Evolutionary conservation across 2,888 invertebrate genomes (phyloP), one percentile per base, ranked within the genome.

Genomic region (Peribatodes rhomboidaria): DNA sequence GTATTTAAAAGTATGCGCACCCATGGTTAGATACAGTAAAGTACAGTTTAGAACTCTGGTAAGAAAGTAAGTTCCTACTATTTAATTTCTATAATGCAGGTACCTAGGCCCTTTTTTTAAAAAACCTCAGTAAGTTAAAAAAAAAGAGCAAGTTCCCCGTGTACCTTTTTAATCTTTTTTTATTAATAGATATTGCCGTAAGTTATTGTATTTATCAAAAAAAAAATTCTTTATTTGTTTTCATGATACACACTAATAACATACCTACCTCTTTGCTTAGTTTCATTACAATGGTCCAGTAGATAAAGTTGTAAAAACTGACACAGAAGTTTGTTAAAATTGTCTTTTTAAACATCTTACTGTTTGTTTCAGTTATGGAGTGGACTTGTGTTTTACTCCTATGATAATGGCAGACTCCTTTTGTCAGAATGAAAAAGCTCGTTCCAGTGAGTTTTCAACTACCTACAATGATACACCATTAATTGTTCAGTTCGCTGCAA

Each of bases 351-450:
- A n/a, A n/a, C n/a, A n/a, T n/a, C n/a, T 1, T 49, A 16, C 11
- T 50, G 6, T 42, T 76, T 78, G 67, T 90, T 93, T 78, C 83
- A 95, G 96, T 67, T 98, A 98, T 87, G 95, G 95, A 49, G 98
- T 98, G 70, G 98, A 99, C 84, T 86, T 99, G 62, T 96, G 97
- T 75, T 99, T 97, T 83, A 98, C 99, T 0, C 99, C 99, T 0
- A 99, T 99, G 99, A 98, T 99, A 75, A 94, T 99, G 69, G 97
- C 99, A 0, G 97, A 98, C 86, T 98, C 98, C 1, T 99, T 99
- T 89, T 95, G 97, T 58, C 96, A 96, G 80, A 99, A 99, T 70
- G 92, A 95, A 60, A 97, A 97, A 88, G 99, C 99, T 13, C 95
- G 99, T 57, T 86, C 94, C 6, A 97, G 95, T 87, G 98, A 98